Evolutionary conservation across 2,113 vertebrate genomes (phyloP).

Genomic region (Vulpes lagopus): DNA sequence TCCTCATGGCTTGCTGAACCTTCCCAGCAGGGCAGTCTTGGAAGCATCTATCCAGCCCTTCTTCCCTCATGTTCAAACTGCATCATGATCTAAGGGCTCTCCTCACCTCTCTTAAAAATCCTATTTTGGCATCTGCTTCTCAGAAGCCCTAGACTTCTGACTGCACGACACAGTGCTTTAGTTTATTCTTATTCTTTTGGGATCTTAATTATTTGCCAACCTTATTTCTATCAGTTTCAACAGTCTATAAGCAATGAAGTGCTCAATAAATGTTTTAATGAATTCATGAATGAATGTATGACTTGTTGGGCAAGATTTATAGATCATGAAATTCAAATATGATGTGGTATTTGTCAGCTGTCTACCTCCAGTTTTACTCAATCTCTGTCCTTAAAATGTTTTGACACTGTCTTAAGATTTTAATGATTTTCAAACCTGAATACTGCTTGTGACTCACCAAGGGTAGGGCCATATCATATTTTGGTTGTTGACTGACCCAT

Average conservation of each 20-base stretch:
- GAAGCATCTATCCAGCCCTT: neutral
- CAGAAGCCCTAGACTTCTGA: neutral
- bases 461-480: neutral
- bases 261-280: conserved; percentile 43
- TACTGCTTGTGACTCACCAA: neutral
- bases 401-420: neutral
- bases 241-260: neutral
- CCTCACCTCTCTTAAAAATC: neutral
- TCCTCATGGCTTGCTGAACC: neutral
- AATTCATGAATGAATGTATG: conserved; percentile 23
- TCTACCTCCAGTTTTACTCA: neutral
- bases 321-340: conserved; percentile 43
- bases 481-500: neutral
- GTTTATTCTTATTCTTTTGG: conserved; percentile 30
- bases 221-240: neutral
- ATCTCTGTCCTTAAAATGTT: neutral
- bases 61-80: neutral
- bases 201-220: conserved; percentile 52
- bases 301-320: conserved; percentile 4
- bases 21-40: neutral
- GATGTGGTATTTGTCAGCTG: neutral
- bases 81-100: neutral
- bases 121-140: neutral
- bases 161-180: neutral
- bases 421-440: conserved; percentile 19